A percentile compares a stretch with the other conserved stretches of the same genome.
phyloP scores from a whole-genome alignment of 2,888 invertebrate species.

The Drosophila anceps region DNA sequence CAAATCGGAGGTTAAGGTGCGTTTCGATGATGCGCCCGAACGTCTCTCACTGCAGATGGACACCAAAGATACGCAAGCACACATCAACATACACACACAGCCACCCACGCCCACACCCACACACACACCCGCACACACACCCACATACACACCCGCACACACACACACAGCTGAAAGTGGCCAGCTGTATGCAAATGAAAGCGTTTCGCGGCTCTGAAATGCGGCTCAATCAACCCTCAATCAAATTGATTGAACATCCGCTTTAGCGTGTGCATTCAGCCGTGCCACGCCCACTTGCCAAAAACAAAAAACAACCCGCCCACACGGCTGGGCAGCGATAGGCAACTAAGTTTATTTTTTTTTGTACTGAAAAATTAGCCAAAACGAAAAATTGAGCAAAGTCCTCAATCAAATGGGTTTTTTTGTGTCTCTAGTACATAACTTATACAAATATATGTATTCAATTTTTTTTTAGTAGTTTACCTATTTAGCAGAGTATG shows the following conservation, averaged over 20 bases:
- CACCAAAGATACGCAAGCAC: constrained; percentile 35
- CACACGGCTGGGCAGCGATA: not conserved
- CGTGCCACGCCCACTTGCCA: constrained; percentile 12
- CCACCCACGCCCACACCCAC: not conserved
- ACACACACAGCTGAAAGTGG: constrained; percentile 19
- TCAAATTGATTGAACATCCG: constrained; percentile 1
- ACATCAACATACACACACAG: not conserved
- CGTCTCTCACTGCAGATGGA: constrained; percentile 33
- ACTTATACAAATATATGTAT: not conserved
- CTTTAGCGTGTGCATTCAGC: not conserved
- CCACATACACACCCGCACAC: not conserved
- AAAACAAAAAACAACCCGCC: constrained; percentile 8
- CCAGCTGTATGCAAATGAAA: constrained; percentile 78
- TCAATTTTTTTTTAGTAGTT: constrained; percentile 8
- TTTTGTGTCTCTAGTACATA: not conserved
- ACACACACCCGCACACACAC: not conserved
- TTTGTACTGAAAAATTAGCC: not conserved
- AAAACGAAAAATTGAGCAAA: not conserved
- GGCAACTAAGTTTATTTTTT: not conserved
- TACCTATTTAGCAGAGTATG: constrained; percentile 4
- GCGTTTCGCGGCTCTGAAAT: constrained; percentile 74
- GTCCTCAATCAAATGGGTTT: constrained; percentile 24
- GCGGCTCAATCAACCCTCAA: constrained; percentile 1
- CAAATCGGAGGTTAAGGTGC: constrained; percentile 58
- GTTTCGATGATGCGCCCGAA: constrained; percentile 55